A percentile compares a stretch with the other conserved stretches of the same genome.
These are phyloP conservation scores for Caenorhabditis inopinata DNA, from an alignment of 1,140 invertebrate genomes.

Conservation along the genomic window DNA sequence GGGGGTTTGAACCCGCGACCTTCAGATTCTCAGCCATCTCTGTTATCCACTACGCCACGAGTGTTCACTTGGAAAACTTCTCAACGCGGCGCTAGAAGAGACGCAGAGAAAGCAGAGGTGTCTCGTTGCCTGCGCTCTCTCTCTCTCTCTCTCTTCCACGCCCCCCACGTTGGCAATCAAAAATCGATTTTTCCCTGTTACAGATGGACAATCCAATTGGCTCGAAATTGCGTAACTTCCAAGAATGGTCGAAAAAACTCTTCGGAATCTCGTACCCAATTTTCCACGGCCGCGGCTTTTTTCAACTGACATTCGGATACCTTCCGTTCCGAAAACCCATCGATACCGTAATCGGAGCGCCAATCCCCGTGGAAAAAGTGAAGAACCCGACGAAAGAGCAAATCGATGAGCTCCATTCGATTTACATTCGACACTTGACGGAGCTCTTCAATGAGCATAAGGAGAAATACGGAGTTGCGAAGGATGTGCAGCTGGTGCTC, in stretches of 20 bases:
- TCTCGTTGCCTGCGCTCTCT: too few relatives aligned
- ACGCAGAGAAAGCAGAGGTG: too few relatives aligned
- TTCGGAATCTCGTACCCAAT: conserved; percentile 32
- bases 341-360: conserved; percentile 54
- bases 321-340: conserved; percentile 36
- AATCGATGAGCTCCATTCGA: conserved; percentile 58
- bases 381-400: conserved; percentile 58
- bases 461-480: conserved; percentile 55
- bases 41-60: neutral
- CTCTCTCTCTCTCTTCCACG: too few relatives aligned
- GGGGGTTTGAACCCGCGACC: neutral
- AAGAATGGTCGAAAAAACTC: conserved; percentile 9
- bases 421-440: conserved; percentile 52
- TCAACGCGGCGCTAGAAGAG: neutral
- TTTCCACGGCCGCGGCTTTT: conserved; percentile 34
- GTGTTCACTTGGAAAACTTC: neutral
- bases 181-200: neutral
- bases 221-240: conserved; percentile 36
- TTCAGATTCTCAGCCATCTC: neutral
- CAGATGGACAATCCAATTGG: conserved; percentile 29
- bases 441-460: conserved; percentile 64
- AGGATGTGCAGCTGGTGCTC: conserved; percentile 44
- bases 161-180: neutral
- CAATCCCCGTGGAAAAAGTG: conserved; percentile 57
- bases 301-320: conserved; percentile 31